phyloP scores from a whole-genome alignment of 2,888 invertebrate species.

The Euplexia lucipara region DNA sequence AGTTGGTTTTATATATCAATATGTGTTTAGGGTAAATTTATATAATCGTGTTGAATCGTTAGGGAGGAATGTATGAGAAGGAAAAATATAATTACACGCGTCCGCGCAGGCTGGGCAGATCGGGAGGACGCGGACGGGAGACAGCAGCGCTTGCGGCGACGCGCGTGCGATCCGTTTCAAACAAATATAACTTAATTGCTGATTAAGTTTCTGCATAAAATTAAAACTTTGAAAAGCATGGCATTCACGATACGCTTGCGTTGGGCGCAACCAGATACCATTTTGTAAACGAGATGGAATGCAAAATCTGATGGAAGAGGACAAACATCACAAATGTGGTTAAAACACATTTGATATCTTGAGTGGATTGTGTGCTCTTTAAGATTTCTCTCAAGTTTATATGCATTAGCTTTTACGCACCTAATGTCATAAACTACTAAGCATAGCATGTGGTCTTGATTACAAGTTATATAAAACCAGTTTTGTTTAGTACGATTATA shows the following conservation, averaged over 20 bases:
- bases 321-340: slow-evolving; percentile 25
- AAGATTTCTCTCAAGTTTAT: slow-evolving; percentile 11
- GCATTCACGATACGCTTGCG: slow-evolving; percentile 27
- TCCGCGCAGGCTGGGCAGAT: slow-evolving; percentile 3
- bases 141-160: slow-evolving; percentile 69
- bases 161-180: slow-evolving; percentile 67
- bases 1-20: slow-evolving; percentile 52
- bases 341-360: slow-evolving; percentile 27
- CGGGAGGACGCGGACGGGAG: slow-evolving; percentile 13
- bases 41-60: slow-evolving; percentile 63
- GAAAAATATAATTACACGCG: slow-evolving; percentile 65
- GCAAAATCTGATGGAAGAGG: slow-evolving; percentile 37
- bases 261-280: slow-evolving; percentile 36
- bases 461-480: slow-evolving; percentile 46
- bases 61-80: slow-evolving; percentile 51
- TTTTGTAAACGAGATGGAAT: slow-evolving; percentile 48
- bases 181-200: slow-evolving; percentile 67
- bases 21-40: slow-evolving; percentile 65
- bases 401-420: slow-evolving; percentile 22
- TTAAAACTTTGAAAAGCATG: slow-evolving; percentile 59
- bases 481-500: slow-evolving; percentile 39
- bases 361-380: slow-evolving; percentile 17
- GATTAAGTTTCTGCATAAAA: slow-evolving; percentile 63
- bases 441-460: slow-evolving; percentile 33
- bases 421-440: slow-evolving; percentile 44